phyloP scores from a whole-genome alignment of 1,140 invertebrate species.

The Drosophila neocordata region DNA sequence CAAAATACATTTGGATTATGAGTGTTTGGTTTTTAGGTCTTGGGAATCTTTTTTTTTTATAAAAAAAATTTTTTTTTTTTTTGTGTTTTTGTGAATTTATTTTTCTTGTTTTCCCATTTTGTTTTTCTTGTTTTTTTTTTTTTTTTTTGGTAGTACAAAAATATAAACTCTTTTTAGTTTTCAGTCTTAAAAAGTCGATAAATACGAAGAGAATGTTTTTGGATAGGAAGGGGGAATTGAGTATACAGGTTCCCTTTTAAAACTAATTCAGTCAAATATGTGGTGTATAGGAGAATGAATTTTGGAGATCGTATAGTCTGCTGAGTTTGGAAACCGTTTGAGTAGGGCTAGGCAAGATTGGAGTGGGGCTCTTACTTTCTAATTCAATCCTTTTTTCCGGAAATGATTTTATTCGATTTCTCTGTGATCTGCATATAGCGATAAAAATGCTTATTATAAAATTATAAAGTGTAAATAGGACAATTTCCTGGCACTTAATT shows the following conservation, averaged over 20 bases:
- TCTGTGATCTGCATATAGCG: background rate
- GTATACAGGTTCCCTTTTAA: slow-evolving; percentile 22
- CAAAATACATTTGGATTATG: slow-evolving; percentile 26
- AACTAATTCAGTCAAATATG: slow-evolving; percentile 53
- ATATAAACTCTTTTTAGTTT: background rate
- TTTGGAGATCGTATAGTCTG: slow-evolving; percentile 41
- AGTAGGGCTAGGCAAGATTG: background rate
- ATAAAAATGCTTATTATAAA: background rate
- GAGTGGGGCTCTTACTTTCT: background rate
- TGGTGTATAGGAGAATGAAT: slow-evolving; percentile 1
- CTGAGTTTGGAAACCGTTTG: slow-evolving; percentile 42
- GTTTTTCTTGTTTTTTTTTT: slow-evolving; percentile 11
- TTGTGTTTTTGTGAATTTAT: slow-evolving; percentile 32
- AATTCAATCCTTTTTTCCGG: background rate
- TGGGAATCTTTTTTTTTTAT: slow-evolving; percentile 44
- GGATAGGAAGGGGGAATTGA: slow-evolving; percentile 19
- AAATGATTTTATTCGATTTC: background rate
- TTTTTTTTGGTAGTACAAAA: slow-evolving; percentile 41
- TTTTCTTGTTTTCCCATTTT: slow-evolving; percentile 15
- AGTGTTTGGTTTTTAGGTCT: slow-evolving; percentile 59
- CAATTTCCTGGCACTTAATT: slow-evolving; percentile 11
- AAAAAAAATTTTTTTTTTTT: background rate
- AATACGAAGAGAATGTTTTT: slow-evolving; percentile 44
- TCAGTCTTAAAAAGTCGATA: slow-evolving; percentile 69
- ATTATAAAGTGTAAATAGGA: background rate